Conservation (phyloP, 2,888 invertebrate species). For the Tetranychus piercei region DNA sequence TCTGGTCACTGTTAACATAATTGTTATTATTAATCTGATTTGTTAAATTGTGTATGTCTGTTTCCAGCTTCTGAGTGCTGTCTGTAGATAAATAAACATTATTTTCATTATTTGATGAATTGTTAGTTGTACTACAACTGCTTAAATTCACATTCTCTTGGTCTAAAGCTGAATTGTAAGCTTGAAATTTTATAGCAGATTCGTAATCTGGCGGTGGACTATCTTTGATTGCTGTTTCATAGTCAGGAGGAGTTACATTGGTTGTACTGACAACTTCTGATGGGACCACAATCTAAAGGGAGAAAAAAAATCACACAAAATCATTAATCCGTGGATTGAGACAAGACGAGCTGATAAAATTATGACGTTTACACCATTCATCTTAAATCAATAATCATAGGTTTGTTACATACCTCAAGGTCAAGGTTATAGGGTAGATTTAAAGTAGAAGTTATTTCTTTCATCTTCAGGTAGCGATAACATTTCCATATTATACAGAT, state of each 20-base stretch:
- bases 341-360: no score
- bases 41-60: no score
- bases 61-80: no score
- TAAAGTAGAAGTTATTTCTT: constrained; percentile 19
- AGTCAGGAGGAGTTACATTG: constrained; percentile 17
- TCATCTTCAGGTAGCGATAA: constrained; percentile 22
- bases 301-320: not conserved
- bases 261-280: constrained; percentile 16
- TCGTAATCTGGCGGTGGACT: constrained; percentile 20
- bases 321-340: not conserved
- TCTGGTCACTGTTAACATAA: no score
- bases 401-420: constrained; percentile 5
- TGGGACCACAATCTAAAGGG: constrained; percentile 1
- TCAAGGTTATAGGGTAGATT: constrained; percentile 1
- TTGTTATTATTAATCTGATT: no score
- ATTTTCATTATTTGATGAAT: no score
- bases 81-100: no score
- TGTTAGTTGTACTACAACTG: no score
- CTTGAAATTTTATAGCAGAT: constrained; percentile 10
- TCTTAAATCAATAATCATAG: no score
- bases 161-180: not conserved
- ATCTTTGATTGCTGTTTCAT: constrained; percentile 20
- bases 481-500: constrained; percentile 23
- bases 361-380: no score
- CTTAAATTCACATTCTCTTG: no score